Percentiles rank a stretch among this genome's conserved stretches.
Conservation (phyloP, 2,113 vertebrate genomes). For the Reinhardtius hippoglossoides region DNA sequence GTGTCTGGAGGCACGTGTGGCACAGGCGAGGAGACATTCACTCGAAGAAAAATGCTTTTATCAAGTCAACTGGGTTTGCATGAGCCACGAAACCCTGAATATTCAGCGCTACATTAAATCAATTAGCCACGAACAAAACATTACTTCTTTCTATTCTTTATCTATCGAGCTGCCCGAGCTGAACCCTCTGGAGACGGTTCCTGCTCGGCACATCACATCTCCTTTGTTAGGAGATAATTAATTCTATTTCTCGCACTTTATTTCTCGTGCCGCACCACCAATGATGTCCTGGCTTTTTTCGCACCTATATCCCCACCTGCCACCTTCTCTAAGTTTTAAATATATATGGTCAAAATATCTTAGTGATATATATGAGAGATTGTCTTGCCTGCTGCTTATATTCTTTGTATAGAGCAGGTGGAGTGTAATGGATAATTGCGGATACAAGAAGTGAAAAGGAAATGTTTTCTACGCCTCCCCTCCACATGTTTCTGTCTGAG, state of each 20-base stretch:
- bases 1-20: constrained; percentile 3
- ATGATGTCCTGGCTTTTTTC: constrained; percentile 47
- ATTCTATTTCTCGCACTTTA: constrained; percentile 52
- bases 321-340: constrained; percentile 40
- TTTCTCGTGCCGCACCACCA: constrained; percentile 23
- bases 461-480: background rate
- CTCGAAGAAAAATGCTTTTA: constrained; percentile 21
- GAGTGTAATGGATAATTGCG: constrained; percentile 22
- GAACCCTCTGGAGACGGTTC: constrained; percentile 57
- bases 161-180: constrained; percentile 56
- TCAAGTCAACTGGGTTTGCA: constrained; percentile 41
- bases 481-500: background rate
- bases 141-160: constrained; percentile 49
- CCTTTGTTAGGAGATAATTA: constrained; percentile 74
- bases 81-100: constrained; percentile 51
- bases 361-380: background rate
- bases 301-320: background rate
- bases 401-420: background rate
- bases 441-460: constrained; percentile 28
- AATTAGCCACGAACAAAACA: constrained; percentile 67
- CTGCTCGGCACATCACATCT: constrained; percentile 45
- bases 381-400: background rate
- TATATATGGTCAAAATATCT: background rate
- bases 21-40: too few species aligned
- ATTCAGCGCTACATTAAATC: constrained; percentile 60